Evolutionary conservation across 2,113 vertebrate species (phyloP), one percentile per base, ranked within the genome.

Genomic region (Pteronura brasiliensis): DNA sequence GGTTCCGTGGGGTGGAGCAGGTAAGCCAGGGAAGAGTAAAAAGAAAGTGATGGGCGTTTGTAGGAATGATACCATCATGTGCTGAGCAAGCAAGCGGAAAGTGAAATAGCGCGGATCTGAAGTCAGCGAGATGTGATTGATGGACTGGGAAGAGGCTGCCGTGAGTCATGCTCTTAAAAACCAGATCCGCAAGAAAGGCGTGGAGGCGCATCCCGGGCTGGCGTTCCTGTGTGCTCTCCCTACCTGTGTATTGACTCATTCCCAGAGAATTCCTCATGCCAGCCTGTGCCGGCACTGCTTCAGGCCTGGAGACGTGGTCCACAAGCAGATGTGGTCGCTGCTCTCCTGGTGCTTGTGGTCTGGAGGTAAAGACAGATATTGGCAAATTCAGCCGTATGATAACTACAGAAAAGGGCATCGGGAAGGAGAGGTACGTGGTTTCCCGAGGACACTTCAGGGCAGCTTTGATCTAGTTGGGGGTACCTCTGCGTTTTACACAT

Each of bases 221-320:
- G 39, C 63, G 25, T 67, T 42, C 25, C 3, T 7, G 42, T 23
- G 1, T 67, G 7, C 42, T 34, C 6, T 93, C 61, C 79, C 42
- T 25, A 11, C 39, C 36, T 72, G n/a, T 15, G 76, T 31, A 15
- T 59, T 88, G 47, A 11, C 67, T 93, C 18, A 3, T 83, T 90
- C 71, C 49, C 39, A 67, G 4, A 65, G 71, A 87, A 47, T 74
- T 55, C 11, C 20, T 10, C 15, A 44, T 55, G 69, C 76, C 52
- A 3, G 0, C n/a, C 0, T 25, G 11, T 42, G 27, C 36, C 34
- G 3, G 74, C 1, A 44, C 49, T 6, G 0, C 25, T 34, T 69
- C 34, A 52, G 55, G 1, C 63, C 47, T 83, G 55, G 27, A 27
- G 4, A 39, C 29, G 25, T 61, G 59, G 25, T 61, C 59, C 59